These are phyloP conservation scores for Nasonia longicornis DNA, from an alignment of 1,140 invertebrate genomes.

Conservation along the genomic window DNA sequence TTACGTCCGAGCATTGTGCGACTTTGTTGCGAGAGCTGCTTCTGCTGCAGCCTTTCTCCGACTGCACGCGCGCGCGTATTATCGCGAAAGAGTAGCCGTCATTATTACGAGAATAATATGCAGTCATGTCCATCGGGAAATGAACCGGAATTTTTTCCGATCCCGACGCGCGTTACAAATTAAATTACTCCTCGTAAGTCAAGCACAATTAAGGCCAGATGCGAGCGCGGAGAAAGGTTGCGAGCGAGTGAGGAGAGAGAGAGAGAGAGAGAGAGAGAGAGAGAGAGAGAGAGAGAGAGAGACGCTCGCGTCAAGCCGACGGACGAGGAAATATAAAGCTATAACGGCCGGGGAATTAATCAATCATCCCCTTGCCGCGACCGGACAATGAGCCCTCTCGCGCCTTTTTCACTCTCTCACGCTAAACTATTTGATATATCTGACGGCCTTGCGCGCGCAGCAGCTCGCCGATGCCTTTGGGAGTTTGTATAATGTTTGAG, in stretches of 20 bases:
- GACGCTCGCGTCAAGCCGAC: background rate
- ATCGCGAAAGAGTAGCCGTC: no score
- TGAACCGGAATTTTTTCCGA: background rate
- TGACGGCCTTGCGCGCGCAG: no score
- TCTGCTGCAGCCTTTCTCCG: background rate
- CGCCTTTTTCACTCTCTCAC: slow-evolving; percentile 11
- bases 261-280: no score
- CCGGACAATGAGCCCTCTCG: slow-evolving; percentile 8
- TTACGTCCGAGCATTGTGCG: slow-evolving; percentile 22
- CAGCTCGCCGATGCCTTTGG: no score
- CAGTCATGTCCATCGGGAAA: background rate
- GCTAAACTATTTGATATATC: slow-evolving; percentile 11
- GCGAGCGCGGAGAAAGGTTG: background rate
- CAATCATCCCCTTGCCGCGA: slow-evolving; percentile 8
- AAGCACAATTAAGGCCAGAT: slow-evolving; percentile 39
- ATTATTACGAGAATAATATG: background rate
- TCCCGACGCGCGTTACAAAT: slow-evolving; percentile 23
- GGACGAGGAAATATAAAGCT: slow-evolving; percentile 19
- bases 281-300: no score
- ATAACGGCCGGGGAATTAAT: slow-evolving; percentile 33
- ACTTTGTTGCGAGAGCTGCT: background rate
- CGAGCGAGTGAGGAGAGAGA: background rate
- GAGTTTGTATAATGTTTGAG: background rate
- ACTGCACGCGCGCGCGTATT: no score
- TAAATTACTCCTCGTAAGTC: slow-evolving; percentile 41